Evolutionary conservation across 2,888 invertebrate species (phyloP).

Genomic region (Chrysomela aeneicollis): DNA sequence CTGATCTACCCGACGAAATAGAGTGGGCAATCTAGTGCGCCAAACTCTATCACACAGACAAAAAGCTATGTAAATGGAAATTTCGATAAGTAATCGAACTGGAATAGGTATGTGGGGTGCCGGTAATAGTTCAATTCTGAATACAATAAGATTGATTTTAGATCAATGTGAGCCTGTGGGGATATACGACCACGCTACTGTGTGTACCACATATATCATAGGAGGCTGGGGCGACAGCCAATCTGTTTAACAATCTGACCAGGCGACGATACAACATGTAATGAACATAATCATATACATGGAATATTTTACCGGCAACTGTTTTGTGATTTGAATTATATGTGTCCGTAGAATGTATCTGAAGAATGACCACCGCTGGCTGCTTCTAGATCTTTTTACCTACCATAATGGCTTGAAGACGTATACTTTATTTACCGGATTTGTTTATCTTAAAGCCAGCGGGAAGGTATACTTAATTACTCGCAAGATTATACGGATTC

Average conservation of each 20-base stretch:
- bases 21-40: constrained; percentile 28
- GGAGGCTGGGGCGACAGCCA: constrained; percentile 35
- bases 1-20: constrained; percentile 23
- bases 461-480: neutral
- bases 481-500: too few species aligned
- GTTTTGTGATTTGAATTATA: constrained; percentile 44
- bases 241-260: constrained; percentile 41
- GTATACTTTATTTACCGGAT: neutral
- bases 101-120: constrained; percentile 21
- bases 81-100: constrained; percentile 39
- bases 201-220: constrained; percentile 46
- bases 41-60: constrained; percentile 35
- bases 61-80: constrained; percentile 36
- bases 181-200: constrained; percentile 43
- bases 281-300: constrained; percentile 52
- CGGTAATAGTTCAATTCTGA: constrained; percentile 38
- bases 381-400: neutral
- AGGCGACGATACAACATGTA: constrained; percentile 50
- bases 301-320: constrained; percentile 44
- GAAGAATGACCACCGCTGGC: constrained; percentile 5
- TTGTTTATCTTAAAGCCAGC: neutral
- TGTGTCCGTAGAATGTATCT: neutral
- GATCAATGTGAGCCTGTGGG: constrained; percentile 40
- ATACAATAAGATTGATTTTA: constrained; percentile 43
- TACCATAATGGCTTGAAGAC: neutral